These are phyloP conservation scores for Augochlorella aurata DNA, from an alignment of 2,888 invertebrate species.

Conservation along the genomic window DNA sequence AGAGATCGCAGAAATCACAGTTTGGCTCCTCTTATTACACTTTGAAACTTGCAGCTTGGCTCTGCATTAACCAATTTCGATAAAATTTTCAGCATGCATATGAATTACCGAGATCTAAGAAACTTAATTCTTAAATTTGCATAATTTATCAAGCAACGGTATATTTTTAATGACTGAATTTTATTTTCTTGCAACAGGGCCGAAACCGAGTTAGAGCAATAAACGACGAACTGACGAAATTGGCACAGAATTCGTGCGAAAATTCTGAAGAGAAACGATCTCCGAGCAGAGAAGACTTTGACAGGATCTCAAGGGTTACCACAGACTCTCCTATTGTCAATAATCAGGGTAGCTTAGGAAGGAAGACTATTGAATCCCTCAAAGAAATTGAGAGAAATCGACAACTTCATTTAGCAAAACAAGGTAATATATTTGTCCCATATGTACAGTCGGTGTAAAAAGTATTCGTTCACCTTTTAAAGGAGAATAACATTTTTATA, in stretches of 20 bases:
- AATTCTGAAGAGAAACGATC: constrained; percentile 80
- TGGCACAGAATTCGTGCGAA: constrained; percentile 75
- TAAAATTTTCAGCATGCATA: too few relatives aligned
- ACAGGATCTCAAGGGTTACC: constrained; percentile 94
- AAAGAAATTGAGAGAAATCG: constrained; percentile 95
- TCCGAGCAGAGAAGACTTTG: constrained; percentile 93
- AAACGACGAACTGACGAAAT: constrained; percentile 85
- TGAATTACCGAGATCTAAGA: too few relatives aligned
- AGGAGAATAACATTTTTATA: too few relatives aligned
- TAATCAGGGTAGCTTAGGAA: constrained; percentile 87
- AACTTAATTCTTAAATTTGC: too few relatives aligned
- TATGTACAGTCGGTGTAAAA: neutral
- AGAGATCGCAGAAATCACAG: too few relatives aligned
- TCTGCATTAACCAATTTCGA: too few relatives aligned
- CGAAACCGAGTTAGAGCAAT: constrained; percentile 86
- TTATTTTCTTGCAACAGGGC: constrained; percentile 78
- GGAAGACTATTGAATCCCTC: constrained; percentile 92
- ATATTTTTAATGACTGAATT: neutral
- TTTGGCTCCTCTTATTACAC: too few relatives aligned
- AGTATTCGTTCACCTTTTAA: too few relatives aligned
- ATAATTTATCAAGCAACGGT: neutral
- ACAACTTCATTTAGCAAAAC: constrained; percentile 92
- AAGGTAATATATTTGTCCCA: constrained; percentile 85
- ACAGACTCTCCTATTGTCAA: constrained; percentile 89
- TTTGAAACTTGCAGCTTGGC: too few relatives aligned